A percentile compares a stretch with the other conserved stretches of the same genome.
Evolutionary conservation across 1,140 invertebrate genomes (phyloP).

Genomic region (Patella vulgata): DNA sequence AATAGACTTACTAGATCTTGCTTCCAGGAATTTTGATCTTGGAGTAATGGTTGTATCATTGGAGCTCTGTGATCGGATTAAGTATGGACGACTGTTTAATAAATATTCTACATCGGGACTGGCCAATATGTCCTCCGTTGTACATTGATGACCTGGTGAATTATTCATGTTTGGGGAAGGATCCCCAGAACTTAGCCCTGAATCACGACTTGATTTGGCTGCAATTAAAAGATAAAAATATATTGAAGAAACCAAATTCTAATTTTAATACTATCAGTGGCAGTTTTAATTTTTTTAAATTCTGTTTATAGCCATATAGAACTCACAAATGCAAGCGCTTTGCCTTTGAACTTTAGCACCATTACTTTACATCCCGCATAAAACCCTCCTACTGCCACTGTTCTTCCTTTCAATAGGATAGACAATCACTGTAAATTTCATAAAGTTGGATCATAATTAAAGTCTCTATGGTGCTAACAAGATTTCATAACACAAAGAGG

Average conservation of each 20-base stretch:
- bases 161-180: conserved; percentile 52
- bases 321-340: too few relatives aligned
- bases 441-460: too few relatives aligned
- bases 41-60: conserved; percentile 1
- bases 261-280: too few relatives aligned
- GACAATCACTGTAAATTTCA: too few relatives aligned
- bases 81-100: conserved; percentile 34
- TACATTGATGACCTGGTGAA: conserved; percentile 6
- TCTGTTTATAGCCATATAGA: too few relatives aligned
- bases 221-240: conserved; percentile 16
- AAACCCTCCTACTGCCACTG: too few relatives aligned
- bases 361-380: too few relatives aligned
- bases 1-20: conserved; percentile 14
- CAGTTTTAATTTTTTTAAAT: too few relatives aligned
- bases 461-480: too few relatives aligned
- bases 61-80: conserved; percentile 27
- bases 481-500: too few relatives aligned
- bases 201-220: conserved; percentile 60
- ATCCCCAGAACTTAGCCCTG: conserved; percentile 61
- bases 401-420: too few relatives aligned
- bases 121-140: conserved; percentile 9
- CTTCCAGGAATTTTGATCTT: conserved; percentile 8
- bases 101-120: conserved; percentile 27
- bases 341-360: too few relatives aligned
- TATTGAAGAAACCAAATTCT: not conserved